Base-by-base conservation (phyloP, 2,888 invertebrate genomes). In the Diplolepis rosae region DNA sequence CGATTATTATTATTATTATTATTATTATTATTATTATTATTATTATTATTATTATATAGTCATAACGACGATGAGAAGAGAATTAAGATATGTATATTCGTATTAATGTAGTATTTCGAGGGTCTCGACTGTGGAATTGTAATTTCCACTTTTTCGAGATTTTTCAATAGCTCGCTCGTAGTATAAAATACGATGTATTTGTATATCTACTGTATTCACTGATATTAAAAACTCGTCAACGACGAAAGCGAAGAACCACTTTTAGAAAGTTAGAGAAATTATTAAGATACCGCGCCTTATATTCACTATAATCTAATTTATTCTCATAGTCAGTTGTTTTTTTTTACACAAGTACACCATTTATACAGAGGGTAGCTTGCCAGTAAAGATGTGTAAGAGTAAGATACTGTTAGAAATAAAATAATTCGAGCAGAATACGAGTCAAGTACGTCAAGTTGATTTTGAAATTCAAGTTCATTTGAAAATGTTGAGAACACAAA, bases 281-380 rank as follows among this genome's bases (percentile, higher is more conserved):
- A 61, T 39, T 61, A 61, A 61, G 61, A 61, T 48, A 48, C 22
- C 39, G 24, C 35, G 61, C 61, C 61, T 61, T 61, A 61, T 39
- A 61, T n/a, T n/a, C n/a, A n/a, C 24, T 61, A 22, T 61, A 61
- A 39, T 68, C 68, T 84, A 82, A 85, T 82, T 84, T 85, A 84
- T 85, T 82, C 73, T 71, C 68, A 73, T 80, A 82, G 77, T 76
- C 42, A 74, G 70, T 69, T 66, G 35, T 51, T 56, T 61, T 56
- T 51, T 48, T 52, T 74, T 75, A 74, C 78, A 68, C 75, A 73
- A 70, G 75, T 78, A 76, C 65, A 72, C 66, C 67, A 67, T 71
- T 77, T 76, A 73, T 70, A 72, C 69, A 68, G 77, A 80, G 69
- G 79, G 73, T 83, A 82, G 80, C 83, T 86, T 84, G 86, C 84